phyloP scores from a whole-genome alignment of 1,140 invertebrate genomes.

The Meloidogyne chitwoodi region DNA sequence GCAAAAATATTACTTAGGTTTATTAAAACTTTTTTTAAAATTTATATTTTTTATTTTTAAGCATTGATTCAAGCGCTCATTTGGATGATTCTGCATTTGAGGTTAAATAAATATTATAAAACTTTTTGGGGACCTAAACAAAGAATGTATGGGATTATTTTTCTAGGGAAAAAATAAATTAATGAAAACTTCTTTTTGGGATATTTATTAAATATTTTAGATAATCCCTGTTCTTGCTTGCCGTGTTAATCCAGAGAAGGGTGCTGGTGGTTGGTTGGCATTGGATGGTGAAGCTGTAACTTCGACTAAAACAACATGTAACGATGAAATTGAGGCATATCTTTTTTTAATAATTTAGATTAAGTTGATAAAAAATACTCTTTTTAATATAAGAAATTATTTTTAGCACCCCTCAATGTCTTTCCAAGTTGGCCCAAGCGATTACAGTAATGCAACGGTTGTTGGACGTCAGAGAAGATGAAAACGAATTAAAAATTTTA shows the following conservation, averaged over 20 bases:
- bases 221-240: conserved; percentile 55
- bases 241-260: conserved; percentile 44
- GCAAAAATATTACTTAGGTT: conserved; percentile 41
- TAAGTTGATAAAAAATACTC: too few relatives aligned
- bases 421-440: background rate
- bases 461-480: background rate
- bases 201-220: conserved; percentile 7
- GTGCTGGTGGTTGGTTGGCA: conserved; percentile 45
- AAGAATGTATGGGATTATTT: too few relatives aligned
- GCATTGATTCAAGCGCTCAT: conserved; percentile 8
- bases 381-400: too few relatives aligned
- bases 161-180: too few relatives aligned
- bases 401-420: background rate
- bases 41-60: background rate
- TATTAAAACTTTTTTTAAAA: background rate
- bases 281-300: conserved; percentile 47
- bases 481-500: background rate
- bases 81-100: conserved; percentile 10
- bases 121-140: background rate
- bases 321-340: background rate
- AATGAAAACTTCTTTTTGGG: too few relatives aligned
- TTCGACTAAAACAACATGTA: too few relatives aligned
- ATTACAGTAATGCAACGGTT: background rate
- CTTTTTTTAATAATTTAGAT: background rate
- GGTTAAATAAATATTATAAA: background rate